Base-by-base conservation (phyloP, 2,888 invertebrate species). In the Lampropteryx suffumata region DNA sequence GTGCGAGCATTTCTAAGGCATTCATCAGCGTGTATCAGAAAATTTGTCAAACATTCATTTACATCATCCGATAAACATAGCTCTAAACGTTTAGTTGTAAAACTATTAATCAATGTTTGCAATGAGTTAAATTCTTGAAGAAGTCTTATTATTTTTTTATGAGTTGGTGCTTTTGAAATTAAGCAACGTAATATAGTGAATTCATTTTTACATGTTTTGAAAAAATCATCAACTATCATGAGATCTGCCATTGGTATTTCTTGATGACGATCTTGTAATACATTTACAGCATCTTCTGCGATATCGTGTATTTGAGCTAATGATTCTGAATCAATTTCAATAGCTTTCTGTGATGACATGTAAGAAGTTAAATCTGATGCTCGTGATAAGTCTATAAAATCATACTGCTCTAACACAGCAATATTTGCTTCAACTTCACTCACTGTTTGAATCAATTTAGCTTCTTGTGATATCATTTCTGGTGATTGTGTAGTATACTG, bases 391-490 rank as follows among this genome's bases (percentile, higher is more conserved):
- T 86, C 79, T 6, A 89, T 69, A 48, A 86, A 84, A 54, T 85
- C 76, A 62, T 75, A 82, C 57, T 85, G 76, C 65, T 86, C 79
- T 43, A 88, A 65, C 1, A 79, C 76, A 35, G 82, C 84, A 57
- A 88, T 83, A 55, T 76, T 82, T 11, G 60, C 79, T 65, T 88
- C 81, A 9, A 90, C 68, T 53, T 84, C 79, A 52, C 76, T 72
- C 35, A 89, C 67, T 7, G 73, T 70, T 61, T 85, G 73, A 46
- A 88, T 76, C 10, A 89, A 60, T 56, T 75, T 76, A 21, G 78
- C 79, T 65, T 84, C 84, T 55, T 78, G 69, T 1, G 69, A 67
- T 33, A 79, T 59, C 46, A 65, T 68, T 14, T 73, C 65, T 10
- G 68, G 41, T 0, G 73, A 47, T 36, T 71, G 68, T 13, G 80